Conservation (phyloP, 2,797 vertebrate genomes). For the Rousettus madagascariensis region DNA sequence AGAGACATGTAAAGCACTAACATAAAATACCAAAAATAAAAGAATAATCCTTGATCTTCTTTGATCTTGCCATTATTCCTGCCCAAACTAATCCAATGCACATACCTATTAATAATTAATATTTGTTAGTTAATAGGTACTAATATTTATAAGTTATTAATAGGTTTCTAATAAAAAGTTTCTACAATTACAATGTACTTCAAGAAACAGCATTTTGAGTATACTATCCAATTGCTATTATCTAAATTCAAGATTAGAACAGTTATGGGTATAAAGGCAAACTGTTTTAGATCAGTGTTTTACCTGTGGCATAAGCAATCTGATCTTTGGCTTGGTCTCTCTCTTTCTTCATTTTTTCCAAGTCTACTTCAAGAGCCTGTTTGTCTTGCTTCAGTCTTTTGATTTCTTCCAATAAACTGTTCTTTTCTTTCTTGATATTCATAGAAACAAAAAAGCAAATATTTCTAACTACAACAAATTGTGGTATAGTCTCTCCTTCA, state of each 20-base stretch:
- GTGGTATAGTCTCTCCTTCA: neutral
- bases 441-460: conserved; percentile 45
- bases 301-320: conserved; percentile 85
- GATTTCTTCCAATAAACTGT: conserved; percentile 86
- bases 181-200: neutral
- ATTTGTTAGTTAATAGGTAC: neutral
- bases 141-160: too few species aligned
- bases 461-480: conserved; percentile 40
- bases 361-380: conserved; percentile 90
- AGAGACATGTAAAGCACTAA: neutral
- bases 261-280: neutral
- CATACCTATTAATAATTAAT: neutral
- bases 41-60: conserved; percentile 16
- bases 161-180: neutral
- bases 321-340: conserved; percentile 89
- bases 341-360: conserved; percentile 90
- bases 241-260: conserved; percentile 3
- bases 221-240: neutral
- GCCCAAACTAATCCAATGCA: conserved; percentile 10
- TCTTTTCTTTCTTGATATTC: conserved; percentile 87
- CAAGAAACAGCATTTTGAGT: neutral
- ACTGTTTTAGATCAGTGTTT: neutral
- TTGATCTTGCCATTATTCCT: neutral
- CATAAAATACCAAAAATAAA: neutral
- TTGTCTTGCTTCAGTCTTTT: conserved; percentile 90